Evolutionary conservation across 1,140 invertebrate species (phyloP).

Genomic region (Monochamus saltuarius): DNA sequence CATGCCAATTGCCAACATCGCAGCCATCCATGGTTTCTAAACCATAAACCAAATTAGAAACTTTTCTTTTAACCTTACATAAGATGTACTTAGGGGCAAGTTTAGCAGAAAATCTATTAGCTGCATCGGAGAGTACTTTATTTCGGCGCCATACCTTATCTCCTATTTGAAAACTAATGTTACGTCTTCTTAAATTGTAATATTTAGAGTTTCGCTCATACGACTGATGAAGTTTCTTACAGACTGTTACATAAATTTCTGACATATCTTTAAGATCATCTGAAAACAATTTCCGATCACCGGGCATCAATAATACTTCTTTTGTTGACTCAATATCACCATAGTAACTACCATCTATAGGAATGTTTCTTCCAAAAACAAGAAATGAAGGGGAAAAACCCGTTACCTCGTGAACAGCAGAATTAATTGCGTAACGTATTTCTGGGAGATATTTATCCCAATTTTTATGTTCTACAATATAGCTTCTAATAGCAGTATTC

Average conservation of each 20-base stretch:
- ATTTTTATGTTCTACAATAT: conserved; percentile 34
- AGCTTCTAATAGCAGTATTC: too few relatives aligned
- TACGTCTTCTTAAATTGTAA: conserved; percentile 12
- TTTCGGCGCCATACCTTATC: conserved; percentile 13
- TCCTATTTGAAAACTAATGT: not conserved
- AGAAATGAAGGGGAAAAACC: not conserved
- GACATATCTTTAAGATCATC: too few relatives aligned
- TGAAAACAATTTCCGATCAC: too few relatives aligned
- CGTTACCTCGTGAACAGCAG: conserved; percentile 39
- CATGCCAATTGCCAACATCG: conserved; percentile 24
- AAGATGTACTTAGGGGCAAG: conserved; percentile 21
- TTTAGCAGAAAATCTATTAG: conserved; percentile 22
- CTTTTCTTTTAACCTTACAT: too few relatives aligned
- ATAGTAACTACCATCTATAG: too few relatives aligned
- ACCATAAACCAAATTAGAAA: too few relatives aligned
- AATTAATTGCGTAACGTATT: conserved; percentile 35
- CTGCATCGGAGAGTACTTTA: conserved; percentile 16
- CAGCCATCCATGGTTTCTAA: not conserved
- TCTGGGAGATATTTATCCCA: conserved; percentile 40
- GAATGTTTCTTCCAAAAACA: too few relatives aligned
- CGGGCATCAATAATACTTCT: too few relatives aligned
- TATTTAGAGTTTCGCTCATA: conserved; percentile 3
- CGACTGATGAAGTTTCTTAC: not conserved
- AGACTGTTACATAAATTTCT: too few relatives aligned
- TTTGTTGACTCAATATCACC: too few relatives aligned